Evolutionary conservation across 1,140 invertebrate species (phyloP).

Genomic region (Brachystomella parvula): DNA sequence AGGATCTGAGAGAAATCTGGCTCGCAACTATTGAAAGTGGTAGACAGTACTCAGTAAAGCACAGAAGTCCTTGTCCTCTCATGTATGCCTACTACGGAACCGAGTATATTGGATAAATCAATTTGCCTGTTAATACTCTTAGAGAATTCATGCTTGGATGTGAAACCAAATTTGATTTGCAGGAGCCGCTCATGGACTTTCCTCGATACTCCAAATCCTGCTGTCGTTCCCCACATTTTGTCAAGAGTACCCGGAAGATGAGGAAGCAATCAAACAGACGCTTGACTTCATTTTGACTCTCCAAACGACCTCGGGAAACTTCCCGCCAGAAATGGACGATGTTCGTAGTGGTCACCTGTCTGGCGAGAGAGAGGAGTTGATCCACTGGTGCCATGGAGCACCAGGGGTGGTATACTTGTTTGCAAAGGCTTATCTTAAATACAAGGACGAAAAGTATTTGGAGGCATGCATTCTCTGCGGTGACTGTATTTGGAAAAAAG

Average conservation of each 20-base stretch:
- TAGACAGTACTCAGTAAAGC: slow-evolving; percentile 52
- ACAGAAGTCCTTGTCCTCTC: slow-evolving; percentile 56
- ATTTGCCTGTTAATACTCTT: neutral
- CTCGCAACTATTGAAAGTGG: slow-evolving; percentile 61
- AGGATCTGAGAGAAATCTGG: slow-evolving; percentile 51
- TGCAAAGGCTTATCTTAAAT: slow-evolving; percentile 68
- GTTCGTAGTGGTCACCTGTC: slow-evolving; percentile 44
- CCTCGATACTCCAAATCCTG: slow-evolving; percentile 53
- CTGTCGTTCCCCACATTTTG: slow-evolving; percentile 58
- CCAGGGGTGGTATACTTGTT: slow-evolving; percentile 68
- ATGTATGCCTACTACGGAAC: slow-evolving; percentile 82
- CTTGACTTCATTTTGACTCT: slow-evolving; percentile 55
- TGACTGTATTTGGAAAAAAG: slow-evolving; percentile 70
- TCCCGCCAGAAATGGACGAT: slow-evolving; percentile 64
- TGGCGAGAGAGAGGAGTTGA: slow-evolving; percentile 52
- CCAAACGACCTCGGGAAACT: slow-evolving; percentile 61
- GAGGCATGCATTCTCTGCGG: slow-evolving; percentile 58
- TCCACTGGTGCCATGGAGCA: slow-evolving; percentile 86
- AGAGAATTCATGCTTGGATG: neutral
- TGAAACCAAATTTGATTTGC: slow-evolving; percentile 19
- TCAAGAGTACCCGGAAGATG: slow-evolving; percentile 47
- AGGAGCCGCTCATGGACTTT: slow-evolving; percentile 71
- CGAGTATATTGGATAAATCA: slow-evolving; percentile 59
- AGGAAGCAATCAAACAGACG: slow-evolving; percentile 49
- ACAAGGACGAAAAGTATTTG: slow-evolving; percentile 65